Base-by-base conservation (phyloP, 2,797 vertebrate genomes). In the Pelobates cultripes region DNA sequence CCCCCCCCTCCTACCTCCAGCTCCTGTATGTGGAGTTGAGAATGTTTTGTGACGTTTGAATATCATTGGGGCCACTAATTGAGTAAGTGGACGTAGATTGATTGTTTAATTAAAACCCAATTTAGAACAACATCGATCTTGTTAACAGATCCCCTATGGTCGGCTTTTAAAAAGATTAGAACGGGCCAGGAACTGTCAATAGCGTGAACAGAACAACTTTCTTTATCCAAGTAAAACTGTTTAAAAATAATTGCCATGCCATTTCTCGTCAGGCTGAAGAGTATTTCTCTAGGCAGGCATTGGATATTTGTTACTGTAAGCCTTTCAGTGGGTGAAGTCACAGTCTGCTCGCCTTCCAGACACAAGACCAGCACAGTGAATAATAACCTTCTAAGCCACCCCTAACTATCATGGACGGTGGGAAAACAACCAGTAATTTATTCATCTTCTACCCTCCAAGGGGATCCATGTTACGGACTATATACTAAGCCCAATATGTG, bases 71-170 rank as follows among this genome's bases (percentile, higher is more conserved):
- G 64, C 76, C 70, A 71, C 78, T 85, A 84, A 86, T 86, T 84
- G 84, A 89, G 88, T 88, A 86, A 80, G 86, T 45, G 86, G 78
- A 84, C 84, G 84, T 81, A 86, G 89, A 90, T 88, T 89, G 89
- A 91, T 91, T 85, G 86, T 88, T 91, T 89, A 90, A 91, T 91
- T 91, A 91, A 90, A 91, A 85, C 88, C 87, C 89, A 91, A 89
- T 90, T 90, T 90, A 89, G 86, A 89, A 87, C 53, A 80, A 86
- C 85, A 91, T 91, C 87, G 90, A 91, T 91, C 90, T 89, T 75
- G 82, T 89, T 88, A 86, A 82, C 84, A 68, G 80, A 87, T 73
- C 71, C 5, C 28, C 87, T 88, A 82, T 83, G 86, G 86, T 81
- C 42, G 82, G 47, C 61, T 86, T 86, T 85, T 78, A 77, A 7